Base-by-base conservation (phyloP, 2,888 invertebrate genomes). In the Eupithecia vulgata region DNA sequence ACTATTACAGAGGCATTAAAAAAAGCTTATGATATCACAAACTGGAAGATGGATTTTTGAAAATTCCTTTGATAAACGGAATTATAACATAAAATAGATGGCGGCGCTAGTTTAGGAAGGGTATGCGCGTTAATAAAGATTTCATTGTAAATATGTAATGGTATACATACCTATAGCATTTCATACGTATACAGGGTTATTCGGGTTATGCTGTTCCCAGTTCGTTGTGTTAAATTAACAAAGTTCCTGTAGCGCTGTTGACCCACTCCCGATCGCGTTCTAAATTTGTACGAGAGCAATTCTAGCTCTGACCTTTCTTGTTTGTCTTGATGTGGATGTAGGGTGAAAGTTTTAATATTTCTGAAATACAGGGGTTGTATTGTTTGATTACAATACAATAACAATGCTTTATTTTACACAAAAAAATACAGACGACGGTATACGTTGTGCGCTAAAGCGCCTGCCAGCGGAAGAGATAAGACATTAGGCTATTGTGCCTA, bases 171-270 rank as follows among this genome's bases (percentile, higher is more conserved):
- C 1, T 4, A 30, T 30, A 30, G 30, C 30, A 48, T 6, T 21
- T 45, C 45, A 45, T 45, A 17, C 12, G 1, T 13, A 37, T 74
- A 68, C 61, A 67, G 30, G 34, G 40, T 64, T 12, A 64, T 64
- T 64, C 21, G 35, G 34, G n/a, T n/a, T n/a, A n/a, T n/a, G n/a
- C n/a, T n/a, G n/a, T n/a, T 5, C 57, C 57, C 57, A 76, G 74
- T 74, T 74, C 59, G 70, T 72, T 73, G 62, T 69, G 74, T 76
- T 73, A 76, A 77, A 75, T 77, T 73, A 72, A 67, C 67, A 79
- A 79, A 78, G 75, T 79, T 76, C 65, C 42, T 52, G 17, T 37
- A 15, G 61, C 64, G 40, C 69, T 72, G 75, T 76, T 75, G 77
- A 78, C 77, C 76, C 42, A 73, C 45, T 67, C 67, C 61, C 64